Base-by-base conservation (phyloP, 1,140 invertebrate genomes). In the Orchesella cincta region DNA sequence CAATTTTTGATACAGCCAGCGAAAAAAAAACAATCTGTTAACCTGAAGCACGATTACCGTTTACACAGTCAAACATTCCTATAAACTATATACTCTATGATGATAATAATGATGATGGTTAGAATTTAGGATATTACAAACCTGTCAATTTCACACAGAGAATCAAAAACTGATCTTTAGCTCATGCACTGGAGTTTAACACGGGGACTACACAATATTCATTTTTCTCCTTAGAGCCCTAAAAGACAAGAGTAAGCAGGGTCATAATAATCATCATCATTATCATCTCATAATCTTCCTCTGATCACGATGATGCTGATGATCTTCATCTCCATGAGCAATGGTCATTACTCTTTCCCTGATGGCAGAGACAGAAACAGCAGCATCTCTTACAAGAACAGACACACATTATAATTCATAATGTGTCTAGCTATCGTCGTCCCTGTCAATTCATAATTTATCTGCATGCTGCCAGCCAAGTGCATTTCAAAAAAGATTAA, bases 361-460 rank as follows among this genome's bases (percentile, higher is more conserved):
- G 23, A 57, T 3, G 23, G 14, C 54, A 57, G 54, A 12, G n/a
- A 23, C 14, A 57, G 23, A 26, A 16, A n/a, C n/a, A n/a, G n/a
- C n/a, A n/a, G n/a, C n/a, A n/a, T n/a, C n/a, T n/a, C n/a, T 12
- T 57, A 57, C 54, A 57, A 57, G 54, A 57, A 1, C 26, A 33
- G 14, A 31, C 62, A 67, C 62, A 67, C 62, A 67, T 67, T 67
- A 33, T 67, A 67, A 67, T 67, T 67, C 62, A 67, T 67, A 67
- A 67, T 67, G 62, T 67, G 62, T 67, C 62, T 67, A 29, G 31
- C 31, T 33, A 67, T 67, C 62, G 31, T 67, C 62, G 23, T 67
- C 29, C 62, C 62, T 67, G 62, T 67, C 62, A 67, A 67, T 67
- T 67, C 33, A 67, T 31, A 67, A 67, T 67, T 67, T 33, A 57